Base-by-base conservation (phyloP, 2,797 vertebrate genomes). In the Merluccius polli region DNA sequence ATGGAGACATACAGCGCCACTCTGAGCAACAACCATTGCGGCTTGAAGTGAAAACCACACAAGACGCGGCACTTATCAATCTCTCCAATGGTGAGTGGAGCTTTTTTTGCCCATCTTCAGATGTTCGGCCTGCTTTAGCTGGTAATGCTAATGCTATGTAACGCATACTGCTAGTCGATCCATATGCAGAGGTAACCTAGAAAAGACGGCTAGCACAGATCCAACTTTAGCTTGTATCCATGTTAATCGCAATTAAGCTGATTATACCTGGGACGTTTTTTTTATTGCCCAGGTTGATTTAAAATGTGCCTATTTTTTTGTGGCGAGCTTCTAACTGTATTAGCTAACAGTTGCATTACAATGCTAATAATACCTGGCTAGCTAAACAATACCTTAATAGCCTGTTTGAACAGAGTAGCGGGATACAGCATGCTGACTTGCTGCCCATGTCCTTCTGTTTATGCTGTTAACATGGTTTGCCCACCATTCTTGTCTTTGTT, bases 1-100 rank as follows among this genome's bases (percentile, higher is more conserved):
- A 98, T 79, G 96, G 97, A 92, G 97, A 98, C 90, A 97, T 98
- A 83, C 97, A 98, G 93, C 92, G 97, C 82, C 96, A 97, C 90
- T 96, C 96, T 31, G 97, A 98, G 91, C 96, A 98, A 92, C 96
- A 97, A 87, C 95, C 96, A 32, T 89, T 98, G 83, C 94, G 95
- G 80, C 91, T 98, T 82, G 97, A 97, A 89, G 95, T 96, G 44
- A 96, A 95, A 82, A 94, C 93, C 78, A 95, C 94, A 18, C 95
- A 94, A 75, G 96, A 97, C 79, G 93, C 94, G 72, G 96, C 95
- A 65, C 93, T 95, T 82, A 92, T 98, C 88, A 96, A 95, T 84
- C 95, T 98, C 82, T 96, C 95, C 83, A 97, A 96, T 93, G 95
- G 96, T 97, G 89, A 95, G 95, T 94, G 78, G 75, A 85, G 79